A percentile compares a stretch with the other conserved stretches of the same genome.
These are phyloP conservation scores for Phyllostomus hastatus DNA, from an alignment of 2,113 vertebrate genomes.

Conservation along the genomic window DNA sequence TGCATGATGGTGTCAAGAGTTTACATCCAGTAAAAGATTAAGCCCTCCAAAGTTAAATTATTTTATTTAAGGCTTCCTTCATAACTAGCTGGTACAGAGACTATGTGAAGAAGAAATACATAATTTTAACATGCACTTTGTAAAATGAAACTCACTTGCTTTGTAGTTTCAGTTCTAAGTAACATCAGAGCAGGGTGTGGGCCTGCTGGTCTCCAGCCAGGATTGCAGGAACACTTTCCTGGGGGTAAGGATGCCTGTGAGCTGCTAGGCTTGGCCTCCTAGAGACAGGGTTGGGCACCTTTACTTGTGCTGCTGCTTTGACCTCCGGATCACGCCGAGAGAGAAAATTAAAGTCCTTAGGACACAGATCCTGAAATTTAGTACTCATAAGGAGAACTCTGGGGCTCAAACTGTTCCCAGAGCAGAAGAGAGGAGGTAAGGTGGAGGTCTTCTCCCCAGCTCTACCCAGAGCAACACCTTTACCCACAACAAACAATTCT, in stretches of 20 bases:
- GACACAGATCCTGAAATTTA: not conserved
- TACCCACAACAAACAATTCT: not conserved
- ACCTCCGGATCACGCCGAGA: not conserved
- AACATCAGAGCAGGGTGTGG: not conserved
- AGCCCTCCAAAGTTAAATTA: not conserved
- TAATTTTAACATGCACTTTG: not conserved
- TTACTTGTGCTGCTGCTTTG: not conserved
- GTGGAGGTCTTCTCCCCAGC: not conserved
- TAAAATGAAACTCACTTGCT: slow-evolving; percentile 15
- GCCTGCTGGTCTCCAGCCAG: not conserved
- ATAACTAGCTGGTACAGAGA: not conserved
- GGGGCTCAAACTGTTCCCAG: not conserved
- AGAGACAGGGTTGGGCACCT: not conserved
- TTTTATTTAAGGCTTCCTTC: not conserved
- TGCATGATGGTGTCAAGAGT: not conserved
- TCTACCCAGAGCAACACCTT: not conserved
- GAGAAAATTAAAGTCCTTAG: not conserved
- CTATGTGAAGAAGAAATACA: not conserved
- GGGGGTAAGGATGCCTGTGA: too few species aligned
- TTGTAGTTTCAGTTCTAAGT: not conserved
- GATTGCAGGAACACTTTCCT: not conserved
- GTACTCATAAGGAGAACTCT: not conserved
- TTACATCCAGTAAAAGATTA: not conserved
- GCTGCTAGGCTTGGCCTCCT: not conserved
- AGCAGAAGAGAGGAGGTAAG: not conserved